These are phyloP conservation scores for Hymenopus coronatus DNA, from an alignment of 2,888 invertebrate species.

Conservation along the genomic window DNA sequence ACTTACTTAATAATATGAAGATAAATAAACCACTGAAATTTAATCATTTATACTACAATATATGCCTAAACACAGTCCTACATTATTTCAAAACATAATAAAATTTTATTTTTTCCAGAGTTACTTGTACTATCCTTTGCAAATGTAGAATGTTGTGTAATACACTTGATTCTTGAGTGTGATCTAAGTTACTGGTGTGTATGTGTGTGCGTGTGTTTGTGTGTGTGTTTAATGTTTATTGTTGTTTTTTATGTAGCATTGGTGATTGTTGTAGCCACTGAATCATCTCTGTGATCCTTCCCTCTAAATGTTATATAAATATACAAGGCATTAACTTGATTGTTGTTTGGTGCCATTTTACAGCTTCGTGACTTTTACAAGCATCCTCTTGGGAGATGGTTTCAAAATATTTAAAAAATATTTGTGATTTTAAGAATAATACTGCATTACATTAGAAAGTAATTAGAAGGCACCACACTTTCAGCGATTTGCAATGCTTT, in stretches of 20 bases:
- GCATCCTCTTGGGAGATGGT: background rate
- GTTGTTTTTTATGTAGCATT: background rate
- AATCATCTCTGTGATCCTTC: background rate
- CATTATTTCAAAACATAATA: background rate
- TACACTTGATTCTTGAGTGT: background rate
- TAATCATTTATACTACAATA: background rate
- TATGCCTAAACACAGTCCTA: background rate
- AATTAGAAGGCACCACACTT: background rate
- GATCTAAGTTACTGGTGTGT: background rate
- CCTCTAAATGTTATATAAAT: background rate
- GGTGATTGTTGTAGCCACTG: background rate
- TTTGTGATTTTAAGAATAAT: background rate
- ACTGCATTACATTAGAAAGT: background rate
- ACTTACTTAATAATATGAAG: background rate
- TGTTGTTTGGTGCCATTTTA: background rate
- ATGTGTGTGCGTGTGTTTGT: background rate
- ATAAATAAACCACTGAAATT: background rate
- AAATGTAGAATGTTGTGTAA: background rate
- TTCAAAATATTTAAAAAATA: background rate
- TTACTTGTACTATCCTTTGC: constrained; percentile 16
- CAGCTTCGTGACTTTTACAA: background rate
- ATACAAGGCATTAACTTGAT: background rate
- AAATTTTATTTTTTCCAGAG: background rate
- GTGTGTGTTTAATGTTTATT: background rate
- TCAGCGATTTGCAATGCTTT: background rate